Evolutionary conservation across 2,113 vertebrate species (phyloP).

Genomic region (Zosterops hypoxanthus): DNA sequence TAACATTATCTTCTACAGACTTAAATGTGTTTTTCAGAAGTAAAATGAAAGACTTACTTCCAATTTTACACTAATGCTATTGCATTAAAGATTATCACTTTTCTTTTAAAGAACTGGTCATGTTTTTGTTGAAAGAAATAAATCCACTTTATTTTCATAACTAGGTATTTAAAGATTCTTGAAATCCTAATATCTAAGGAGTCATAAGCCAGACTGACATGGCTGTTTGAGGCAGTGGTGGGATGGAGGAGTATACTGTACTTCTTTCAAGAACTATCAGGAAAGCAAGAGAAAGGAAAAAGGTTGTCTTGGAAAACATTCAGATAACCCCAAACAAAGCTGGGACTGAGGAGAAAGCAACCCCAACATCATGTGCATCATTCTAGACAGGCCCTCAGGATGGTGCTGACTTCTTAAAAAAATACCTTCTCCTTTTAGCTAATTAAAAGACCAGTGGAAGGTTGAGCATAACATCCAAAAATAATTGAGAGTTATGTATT

Average conservation of each 20-base stretch:
- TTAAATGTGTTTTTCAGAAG: neutral
- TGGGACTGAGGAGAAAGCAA: neutral
- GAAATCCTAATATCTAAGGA: neutral
- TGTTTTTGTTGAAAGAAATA: neutral
- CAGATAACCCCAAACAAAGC: neutral
- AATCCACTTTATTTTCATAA: neutral
- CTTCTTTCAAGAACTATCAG: neutral
- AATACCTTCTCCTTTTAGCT: neutral
- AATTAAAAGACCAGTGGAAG: neutral
- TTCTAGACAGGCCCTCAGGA: neutral
- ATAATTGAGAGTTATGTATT: neutral
- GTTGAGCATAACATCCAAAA: neutral
- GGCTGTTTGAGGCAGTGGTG: accelerated
- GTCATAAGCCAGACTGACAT: neutral
- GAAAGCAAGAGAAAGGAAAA: neutral
- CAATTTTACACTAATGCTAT: neutral
- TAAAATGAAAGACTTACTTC: neutral
- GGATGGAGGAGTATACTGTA: no score
- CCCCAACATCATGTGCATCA: no score
- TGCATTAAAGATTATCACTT: neutral
- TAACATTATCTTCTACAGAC: neutral
- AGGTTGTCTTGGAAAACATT: neutral
- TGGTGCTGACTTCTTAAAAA: neutral
- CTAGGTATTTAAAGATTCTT: neutral
- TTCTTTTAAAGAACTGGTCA: neutral